Percentiles rank a stretch among this genome's conserved stretches.
Conservation (phyloP, 2,797 vertebrate genomes). For the Phrynocephalus guinanensis region DNA sequence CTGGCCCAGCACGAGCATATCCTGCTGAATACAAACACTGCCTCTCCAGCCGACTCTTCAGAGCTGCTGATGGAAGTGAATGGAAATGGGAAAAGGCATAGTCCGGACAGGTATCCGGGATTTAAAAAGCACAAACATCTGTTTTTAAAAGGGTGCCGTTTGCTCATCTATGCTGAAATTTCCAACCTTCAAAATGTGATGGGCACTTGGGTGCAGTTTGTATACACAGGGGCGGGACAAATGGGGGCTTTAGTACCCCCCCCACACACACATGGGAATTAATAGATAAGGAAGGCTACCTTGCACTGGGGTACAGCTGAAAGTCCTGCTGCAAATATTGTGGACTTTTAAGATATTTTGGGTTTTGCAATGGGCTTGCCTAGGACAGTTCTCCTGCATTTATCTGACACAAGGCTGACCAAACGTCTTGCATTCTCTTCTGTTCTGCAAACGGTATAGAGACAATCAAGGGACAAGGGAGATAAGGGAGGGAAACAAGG, state of each 20-base stretch:
- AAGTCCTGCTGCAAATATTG: rapidly evolving
- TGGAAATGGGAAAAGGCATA: slow-evolving; percentile 90
- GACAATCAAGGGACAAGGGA: too few relatives aligned
- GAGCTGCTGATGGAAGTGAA: slow-evolving; percentile 95
- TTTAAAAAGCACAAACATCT: neutral
- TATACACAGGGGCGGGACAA: neutral
- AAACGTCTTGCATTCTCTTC: neutral
- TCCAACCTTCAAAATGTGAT: neutral
- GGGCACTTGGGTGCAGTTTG: neutral
- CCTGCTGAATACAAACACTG: slow-evolving; percentile 92
- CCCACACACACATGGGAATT: neutral
- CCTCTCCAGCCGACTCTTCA: slow-evolving; percentile 92
- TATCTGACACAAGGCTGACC: neutral
- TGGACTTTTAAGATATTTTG: neutral
- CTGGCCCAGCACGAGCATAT: slow-evolving; percentile 97
- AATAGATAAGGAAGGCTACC: neutral
- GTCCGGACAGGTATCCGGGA: slow-evolving; percentile 88
- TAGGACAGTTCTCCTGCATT: neutral
- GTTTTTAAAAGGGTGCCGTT: neutral
- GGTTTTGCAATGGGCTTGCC: neutral
- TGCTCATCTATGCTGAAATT: neutral
- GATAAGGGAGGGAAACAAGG: neutral
- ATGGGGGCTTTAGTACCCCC: neutral
- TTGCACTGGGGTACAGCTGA: neutral
- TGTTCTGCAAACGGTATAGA: neutral